Evolutionary conservation across 2,888 invertebrate genomes (phyloP).

Genomic region (Nycteola revayana): DNA sequence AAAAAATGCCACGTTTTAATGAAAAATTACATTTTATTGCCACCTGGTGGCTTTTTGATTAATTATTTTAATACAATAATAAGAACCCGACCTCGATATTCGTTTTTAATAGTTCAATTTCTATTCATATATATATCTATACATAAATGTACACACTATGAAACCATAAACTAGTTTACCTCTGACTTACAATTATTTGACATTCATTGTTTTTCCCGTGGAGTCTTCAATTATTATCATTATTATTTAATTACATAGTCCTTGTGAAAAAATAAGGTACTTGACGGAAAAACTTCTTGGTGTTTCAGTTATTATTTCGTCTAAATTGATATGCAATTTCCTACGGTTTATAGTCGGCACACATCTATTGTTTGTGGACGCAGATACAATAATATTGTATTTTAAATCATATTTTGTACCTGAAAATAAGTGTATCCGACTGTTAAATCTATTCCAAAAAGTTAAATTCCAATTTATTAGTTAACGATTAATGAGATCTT

Average conservation of each 20-base stretch:
- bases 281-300: slow-evolving; percentile 11
- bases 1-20: too few relatives aligned
- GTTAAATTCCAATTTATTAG: slow-evolving; percentile 29
- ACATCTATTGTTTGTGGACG: slow-evolving; percentile 16
- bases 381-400: slow-evolving; percentile 13
- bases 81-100: too few relatives aligned
- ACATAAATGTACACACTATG: too few relatives aligned
- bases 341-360: slow-evolving; percentile 25
- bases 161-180: too few relatives aligned
- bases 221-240: too few relatives aligned
- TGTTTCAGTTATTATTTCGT: slow-evolving; percentile 16
- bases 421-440: slow-evolving; percentile 18
- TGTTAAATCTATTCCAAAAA: slow-evolving; percentile 25
- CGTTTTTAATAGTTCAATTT: too few relatives aligned
- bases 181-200: too few relatives aligned
- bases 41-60: too few relatives aligned
- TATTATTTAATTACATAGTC: slow-evolving; percentile 1
- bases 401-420: slow-evolving; percentile 18
- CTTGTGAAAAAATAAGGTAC: slow-evolving; percentile 15
- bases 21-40: too few relatives aligned
- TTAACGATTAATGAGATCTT: slow-evolving; percentile 58
- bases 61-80: too few relatives aligned
- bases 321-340: slow-evolving; percentile 32
- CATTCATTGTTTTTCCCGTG: too few relatives aligned
- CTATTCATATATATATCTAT: too few relatives aligned